phyloP scores from a whole-genome alignment of 92 coral and sea anemone genomes.

The Metridium senile region DNA sequence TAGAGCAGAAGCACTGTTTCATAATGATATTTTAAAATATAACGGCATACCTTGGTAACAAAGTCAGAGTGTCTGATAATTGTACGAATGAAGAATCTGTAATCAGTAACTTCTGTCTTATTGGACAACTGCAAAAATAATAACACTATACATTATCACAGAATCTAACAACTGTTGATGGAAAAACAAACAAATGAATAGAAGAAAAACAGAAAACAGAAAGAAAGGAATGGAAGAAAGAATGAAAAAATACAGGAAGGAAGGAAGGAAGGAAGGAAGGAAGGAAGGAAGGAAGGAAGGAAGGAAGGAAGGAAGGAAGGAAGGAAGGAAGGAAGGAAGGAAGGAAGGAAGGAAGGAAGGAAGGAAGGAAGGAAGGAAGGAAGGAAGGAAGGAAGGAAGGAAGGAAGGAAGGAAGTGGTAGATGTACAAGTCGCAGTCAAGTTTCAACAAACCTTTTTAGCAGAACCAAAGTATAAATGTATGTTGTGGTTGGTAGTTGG shows the following conservation, averaged over 20 bases:
- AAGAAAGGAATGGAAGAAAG: not conserved
- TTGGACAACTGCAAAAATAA: conserved; percentile 62
- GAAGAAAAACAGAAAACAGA: no score
- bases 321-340: no score
- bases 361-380: no score
- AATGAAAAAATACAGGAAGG: not conserved
- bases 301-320: no score
- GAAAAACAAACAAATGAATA: no score
- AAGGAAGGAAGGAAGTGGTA: no score
- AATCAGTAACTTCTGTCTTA: conserved; percentile 91
- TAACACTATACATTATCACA: not conserved
- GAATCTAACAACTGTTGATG: not conserved
- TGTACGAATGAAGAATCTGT: conserved; percentile 89
- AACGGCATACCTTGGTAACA: conserved; percentile 73
- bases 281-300: no score
- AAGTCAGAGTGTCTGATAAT: conserved; percentile 95
- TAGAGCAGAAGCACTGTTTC: not conserved
- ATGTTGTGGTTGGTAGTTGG: conserved; percentile 93
- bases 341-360: no score
- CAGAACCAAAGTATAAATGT: conserved; percentile 91
- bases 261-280: no score
- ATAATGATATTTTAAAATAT: not conserved
- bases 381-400: no score
- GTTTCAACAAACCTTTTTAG: conserved; percentile 71
- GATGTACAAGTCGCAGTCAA: not conserved